A percentile compares a stretch with the other conserved stretches of the same genome.
These are phyloP conservation scores for Yponomeuta malinellus DNA, from an alignment of 2,888 invertebrate species.

Conservation along the genomic window DNA sequence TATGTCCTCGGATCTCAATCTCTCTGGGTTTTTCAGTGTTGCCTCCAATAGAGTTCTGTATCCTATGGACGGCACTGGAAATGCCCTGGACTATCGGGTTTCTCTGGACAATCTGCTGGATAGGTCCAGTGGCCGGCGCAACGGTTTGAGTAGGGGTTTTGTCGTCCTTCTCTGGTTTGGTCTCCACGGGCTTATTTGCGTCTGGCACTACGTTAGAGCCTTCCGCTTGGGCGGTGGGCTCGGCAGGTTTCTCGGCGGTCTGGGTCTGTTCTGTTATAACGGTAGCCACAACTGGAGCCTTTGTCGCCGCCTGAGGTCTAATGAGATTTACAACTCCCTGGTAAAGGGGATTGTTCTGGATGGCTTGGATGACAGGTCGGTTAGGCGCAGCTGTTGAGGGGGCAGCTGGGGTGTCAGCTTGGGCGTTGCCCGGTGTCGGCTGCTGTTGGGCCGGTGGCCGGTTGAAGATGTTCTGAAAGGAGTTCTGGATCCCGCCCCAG, in stretches of 20 bases:
- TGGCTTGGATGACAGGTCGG: slow-evolving; percentile 39
- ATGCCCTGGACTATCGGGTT: slow-evolving; percentile 43
- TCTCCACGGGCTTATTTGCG: slow-evolving; percentile 18
- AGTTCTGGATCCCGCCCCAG: slow-evolving; percentile 29
- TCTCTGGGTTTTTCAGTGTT: slow-evolving; percentile 44
- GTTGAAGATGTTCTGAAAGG: slow-evolving; percentile 27
- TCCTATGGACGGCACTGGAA: slow-evolving; percentile 38
- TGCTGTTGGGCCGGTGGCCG: slow-evolving; percentile 19
- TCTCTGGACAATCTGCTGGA: slow-evolving; percentile 40
- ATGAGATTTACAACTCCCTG: slow-evolving; percentile 24
- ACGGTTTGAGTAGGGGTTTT: neutral
- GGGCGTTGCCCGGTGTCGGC: neutral
- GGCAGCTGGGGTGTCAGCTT: slow-evolving; percentile 19
- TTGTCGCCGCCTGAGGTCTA: slow-evolving; percentile 11
- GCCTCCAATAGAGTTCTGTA: slow-evolving; percentile 33
- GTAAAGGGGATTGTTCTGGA: slow-evolving; percentile 29
- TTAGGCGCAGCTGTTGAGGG: slow-evolving; percentile 17
- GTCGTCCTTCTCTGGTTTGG: slow-evolving; percentile 16
- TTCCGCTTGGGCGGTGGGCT: slow-evolving; percentile 17
- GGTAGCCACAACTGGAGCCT: neutral
- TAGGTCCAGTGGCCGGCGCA: slow-evolving; percentile 28
- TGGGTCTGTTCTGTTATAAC: neutral
- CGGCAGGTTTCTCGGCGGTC: neutral
- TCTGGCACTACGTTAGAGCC: slow-evolving; percentile 25
- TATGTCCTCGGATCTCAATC: slow-evolving; percentile 15